These are phyloP conservation scores for Henricia sp. DNA, from an alignment of 53 echinoderm and acorn worm species.

Conservation along the genomic window DNA sequence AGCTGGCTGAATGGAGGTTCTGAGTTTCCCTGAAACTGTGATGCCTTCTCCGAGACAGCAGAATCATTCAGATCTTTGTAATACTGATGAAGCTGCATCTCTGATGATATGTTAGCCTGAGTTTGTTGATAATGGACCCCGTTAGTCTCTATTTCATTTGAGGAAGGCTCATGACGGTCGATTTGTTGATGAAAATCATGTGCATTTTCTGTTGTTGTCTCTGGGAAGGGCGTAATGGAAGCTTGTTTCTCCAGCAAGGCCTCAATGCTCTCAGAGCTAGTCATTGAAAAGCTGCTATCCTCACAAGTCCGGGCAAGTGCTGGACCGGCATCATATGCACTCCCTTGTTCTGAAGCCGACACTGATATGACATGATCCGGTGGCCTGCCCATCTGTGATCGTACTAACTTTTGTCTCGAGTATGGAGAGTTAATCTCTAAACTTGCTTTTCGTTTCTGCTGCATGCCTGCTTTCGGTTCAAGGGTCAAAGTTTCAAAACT, in stretches of 20 bases:
- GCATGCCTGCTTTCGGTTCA: constrained; percentile 74
- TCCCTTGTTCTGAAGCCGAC: constrained; percentile 31
- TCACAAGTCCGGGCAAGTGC: constrained; percentile 36
- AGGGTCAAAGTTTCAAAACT: constrained; percentile 93
- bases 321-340: constrained; percentile 48
- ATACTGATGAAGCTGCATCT: constrained; percentile 10
- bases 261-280: constrained; percentile 86
- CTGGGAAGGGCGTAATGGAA: constrained; percentile 61
- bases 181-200: constrained; percentile 4
- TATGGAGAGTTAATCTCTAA: constrained; percentile 47
- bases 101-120: constrained; percentile 20
- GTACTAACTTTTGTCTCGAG: constrained; percentile 70
- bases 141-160: constrained; percentile 27
- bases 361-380: constrained; percentile 34
- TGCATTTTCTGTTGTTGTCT: not conserved
- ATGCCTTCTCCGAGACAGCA: not conserved
- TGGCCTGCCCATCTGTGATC: constrained; percentile 44
- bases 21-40: not conserved
- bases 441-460: constrained; percentile 84
- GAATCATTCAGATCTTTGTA: constrained; percentile 11
- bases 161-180: constrained; percentile 28
- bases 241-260: constrained; percentile 80
- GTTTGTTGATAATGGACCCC: constrained; percentile 35
- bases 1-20: not conserved
- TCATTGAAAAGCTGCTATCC: constrained; percentile 73